Conservation (phyloP, 2,797 vertebrate genomes). For the Sciurus carolinensis region DNA sequence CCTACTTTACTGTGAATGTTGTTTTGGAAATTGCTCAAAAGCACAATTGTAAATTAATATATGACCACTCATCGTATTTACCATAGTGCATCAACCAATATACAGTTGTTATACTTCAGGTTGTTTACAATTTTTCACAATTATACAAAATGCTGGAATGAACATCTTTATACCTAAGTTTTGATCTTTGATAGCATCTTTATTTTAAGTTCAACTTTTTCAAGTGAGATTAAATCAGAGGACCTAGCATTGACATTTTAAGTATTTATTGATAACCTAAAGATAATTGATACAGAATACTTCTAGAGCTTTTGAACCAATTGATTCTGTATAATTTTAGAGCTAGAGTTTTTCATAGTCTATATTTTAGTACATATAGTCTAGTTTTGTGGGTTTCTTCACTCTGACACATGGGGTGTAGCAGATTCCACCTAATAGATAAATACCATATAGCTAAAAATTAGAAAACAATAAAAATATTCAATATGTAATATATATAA, state of each 20-base stretch:
- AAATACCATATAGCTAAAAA: not conserved
- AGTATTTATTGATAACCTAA: conserved; percentile 1
- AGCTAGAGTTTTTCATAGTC: not conserved
- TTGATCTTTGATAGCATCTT: not conserved
- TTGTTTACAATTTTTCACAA: not conserved
- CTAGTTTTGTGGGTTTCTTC: not conserved
- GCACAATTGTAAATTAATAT: not conserved
- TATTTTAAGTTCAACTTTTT: conserved; percentile 50
- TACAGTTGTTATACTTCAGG: not conserved
- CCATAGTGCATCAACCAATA: not conserved
- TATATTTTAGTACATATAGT: not conserved
- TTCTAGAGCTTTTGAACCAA: not conserved
- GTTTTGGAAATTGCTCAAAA: conserved; percentile 54
- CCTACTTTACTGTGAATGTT: not conserved
- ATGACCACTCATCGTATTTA: not conserved
- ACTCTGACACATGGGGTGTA: not conserved
- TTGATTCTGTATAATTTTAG: not conserved
- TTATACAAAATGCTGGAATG: not conserved
- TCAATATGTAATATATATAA: not conserved
- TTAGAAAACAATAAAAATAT: not conserved
- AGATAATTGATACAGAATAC: not conserved
- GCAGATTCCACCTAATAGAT: not conserved
- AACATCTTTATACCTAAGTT: not conserved
- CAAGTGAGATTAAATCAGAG: not conserved
- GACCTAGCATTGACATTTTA: not conserved